These are phyloP conservation scores for Epinotia nisella DNA, from an alignment of 2,888 invertebrate genomes.

Conservation along the genomic window DNA sequence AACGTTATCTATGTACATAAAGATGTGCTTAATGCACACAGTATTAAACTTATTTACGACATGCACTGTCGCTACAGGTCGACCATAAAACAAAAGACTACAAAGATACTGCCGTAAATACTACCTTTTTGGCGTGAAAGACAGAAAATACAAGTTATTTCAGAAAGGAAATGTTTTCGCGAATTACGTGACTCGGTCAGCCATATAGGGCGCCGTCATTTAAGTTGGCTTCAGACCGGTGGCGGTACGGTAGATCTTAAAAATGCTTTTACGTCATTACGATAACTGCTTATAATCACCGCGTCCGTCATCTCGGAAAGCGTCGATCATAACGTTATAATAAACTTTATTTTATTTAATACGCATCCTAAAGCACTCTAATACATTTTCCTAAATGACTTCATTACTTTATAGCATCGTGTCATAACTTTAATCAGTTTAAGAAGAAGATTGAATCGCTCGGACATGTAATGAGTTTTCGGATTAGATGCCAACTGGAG, in stretches of 20 bases:
- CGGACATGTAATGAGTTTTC: constrained; percentile 43
- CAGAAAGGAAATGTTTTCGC: constrained; percentile 38
- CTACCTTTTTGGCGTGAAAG: background rate
- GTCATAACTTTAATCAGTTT: constrained; percentile 31
- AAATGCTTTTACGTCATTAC: constrained; percentile 66
- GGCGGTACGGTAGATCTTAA: constrained; percentile 54
- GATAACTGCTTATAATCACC: constrained; percentile 59
- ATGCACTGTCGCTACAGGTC: background rate
- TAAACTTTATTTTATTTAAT: constrained; percentile 47
- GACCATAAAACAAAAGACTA: background rate
- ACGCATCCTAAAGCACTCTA: constrained; percentile 49
- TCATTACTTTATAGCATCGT: constrained; percentile 20
- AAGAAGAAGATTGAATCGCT: constrained; percentile 36
- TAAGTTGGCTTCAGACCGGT: constrained; percentile 46
- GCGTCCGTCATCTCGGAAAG: constrained; percentile 56
- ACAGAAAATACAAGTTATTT: constrained; percentile 22
- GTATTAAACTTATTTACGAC: constrained; percentile 17
- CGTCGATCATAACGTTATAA: constrained; percentile 55
- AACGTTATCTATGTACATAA: constrained; percentile 20
- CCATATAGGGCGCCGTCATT: constrained; percentile 53
- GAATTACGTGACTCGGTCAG: constrained; percentile 41
- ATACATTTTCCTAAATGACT: constrained; percentile 26
- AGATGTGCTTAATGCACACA: constrained; percentile 13
- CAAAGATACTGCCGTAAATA: background rate
- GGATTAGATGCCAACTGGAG: constrained; percentile 37